Base-by-base conservation (phyloP, 2,888 invertebrate species). In the Nezara viridula region DNA sequence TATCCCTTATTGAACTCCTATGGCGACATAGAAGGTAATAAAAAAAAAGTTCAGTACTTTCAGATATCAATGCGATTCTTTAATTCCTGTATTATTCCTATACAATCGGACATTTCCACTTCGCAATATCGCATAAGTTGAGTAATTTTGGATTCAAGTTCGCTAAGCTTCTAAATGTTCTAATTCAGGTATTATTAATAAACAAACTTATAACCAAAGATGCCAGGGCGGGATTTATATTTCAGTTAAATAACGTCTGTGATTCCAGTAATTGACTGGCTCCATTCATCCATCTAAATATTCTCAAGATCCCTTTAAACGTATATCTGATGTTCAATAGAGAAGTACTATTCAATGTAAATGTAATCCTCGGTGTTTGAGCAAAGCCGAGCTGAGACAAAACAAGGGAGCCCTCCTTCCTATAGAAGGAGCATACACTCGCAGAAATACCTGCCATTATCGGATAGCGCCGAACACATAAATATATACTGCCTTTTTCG, bases 291-390 rank as follows among this genome's bases (percentile, higher is more conserved):
- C 81, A 47, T 81, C 81, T 47, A 73, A 73, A 37, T 73, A 73
- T 27, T 73, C 37, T 37, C 37, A 32, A 66, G 32, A 66, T 44
- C 24, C 37, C 81, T 81, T 24, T 81, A 40, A 81, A 12, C n/a
- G 81, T 24, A 24, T 81, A 81, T 81, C 81, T 81, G 81, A 81
- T 81, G 81, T n/a, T 81, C 44, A 40, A 47, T 44, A 81, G 44
- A 81, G 81, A 81, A n/a, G 24, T 44, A n/a, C 81, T n/a, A 81
- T 81, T 81, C 81, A 81, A 81, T 81, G 81, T 81, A 81, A 81
- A 81, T 81, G 81, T 47, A 5, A 81, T 47, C 44, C 44, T 44
- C 44, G 81, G 40, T 44, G 24, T 81, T 81, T 40, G 81, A 81
- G n/a, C 44, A 81, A 47, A 81, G n/a, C 86, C 86, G 27, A 50